Conservation (phyloP, 2,113 vertebrate genomes). For the Hystrix brachyura region DNA sequence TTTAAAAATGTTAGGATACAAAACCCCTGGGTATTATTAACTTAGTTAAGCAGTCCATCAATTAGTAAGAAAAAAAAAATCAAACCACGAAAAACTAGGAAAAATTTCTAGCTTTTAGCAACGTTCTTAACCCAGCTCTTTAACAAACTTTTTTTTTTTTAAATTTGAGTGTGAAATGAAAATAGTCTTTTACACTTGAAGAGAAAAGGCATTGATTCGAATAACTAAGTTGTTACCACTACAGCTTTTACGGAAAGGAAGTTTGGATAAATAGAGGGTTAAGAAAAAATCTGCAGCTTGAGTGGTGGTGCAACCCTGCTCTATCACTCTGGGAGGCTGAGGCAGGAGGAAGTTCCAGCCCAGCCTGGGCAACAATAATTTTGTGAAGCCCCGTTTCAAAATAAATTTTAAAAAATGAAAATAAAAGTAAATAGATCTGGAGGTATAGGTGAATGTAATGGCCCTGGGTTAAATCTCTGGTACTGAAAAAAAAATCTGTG, state of each 20-base stretch:
- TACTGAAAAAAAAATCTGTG: background rate
- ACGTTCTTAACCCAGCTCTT: background rate
- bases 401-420: background rate
- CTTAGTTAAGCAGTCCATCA: background rate
- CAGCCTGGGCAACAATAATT: background rate
- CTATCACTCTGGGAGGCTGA: background rate
- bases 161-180: background rate
- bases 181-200: background rate
- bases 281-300: background rate
- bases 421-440: background rate
- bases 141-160: slow-evolving; percentile 18
- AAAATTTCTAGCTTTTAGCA: background rate
- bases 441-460: background rate
- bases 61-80: background rate
- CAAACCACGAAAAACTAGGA: background rate
- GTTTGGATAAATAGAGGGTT: background rate
- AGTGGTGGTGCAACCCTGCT: background rate
- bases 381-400: background rate
- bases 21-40: background rate
- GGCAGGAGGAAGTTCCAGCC: background rate
- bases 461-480: background rate
- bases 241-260: background rate
- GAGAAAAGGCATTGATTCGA: background rate
- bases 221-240: background rate
- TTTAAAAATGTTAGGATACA: background rate